A percentile compares a stretch with the other conserved stretches of the same genome.
phyloP scores from a whole-genome alignment of 2,888 invertebrate species.

The Pharmacophagus antenor region DNA sequence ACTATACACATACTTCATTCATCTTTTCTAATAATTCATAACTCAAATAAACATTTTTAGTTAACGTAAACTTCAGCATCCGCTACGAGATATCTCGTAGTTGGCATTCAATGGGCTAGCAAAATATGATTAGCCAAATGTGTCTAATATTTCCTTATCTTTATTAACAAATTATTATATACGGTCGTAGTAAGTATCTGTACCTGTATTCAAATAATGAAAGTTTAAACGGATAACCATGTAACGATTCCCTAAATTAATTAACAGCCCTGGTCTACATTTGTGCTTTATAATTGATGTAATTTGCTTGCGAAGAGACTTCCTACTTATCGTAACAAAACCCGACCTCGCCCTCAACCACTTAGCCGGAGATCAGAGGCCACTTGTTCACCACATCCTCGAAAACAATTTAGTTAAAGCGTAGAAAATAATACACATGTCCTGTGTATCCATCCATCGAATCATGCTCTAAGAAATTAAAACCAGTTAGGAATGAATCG shows the following conservation, averaged over 20 bases:
- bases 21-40: no score
- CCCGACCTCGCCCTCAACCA: conserved; percentile 50
- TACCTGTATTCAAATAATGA: background rate
- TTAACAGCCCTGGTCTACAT: conserved; percentile 24
- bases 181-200: no score
- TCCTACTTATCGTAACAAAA: conserved; percentile 46
- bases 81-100: no score
- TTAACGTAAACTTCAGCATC: no score
- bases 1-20: no score
- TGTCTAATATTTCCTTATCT: background rate
- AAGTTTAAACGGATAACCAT: background rate
- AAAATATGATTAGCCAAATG: background rate
- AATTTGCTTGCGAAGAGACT: conserved; percentile 50
- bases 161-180: no score
- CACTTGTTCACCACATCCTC: conserved; percentile 52
- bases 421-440: background rate
- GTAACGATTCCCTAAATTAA: conserved; percentile 25
- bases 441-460: background rate
- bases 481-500: background rate
- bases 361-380: conserved; percentile 52
- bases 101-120: no score
- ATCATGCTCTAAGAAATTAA: background rate
- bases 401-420: conserved; percentile 51
- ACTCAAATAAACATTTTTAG: no score
- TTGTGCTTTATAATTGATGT: conserved; percentile 47